These are phyloP conservation scores for Hippocampus zosterae DNA, from an alignment of 2,113 vertebrate species.

Conservation along the genomic window DNA sequence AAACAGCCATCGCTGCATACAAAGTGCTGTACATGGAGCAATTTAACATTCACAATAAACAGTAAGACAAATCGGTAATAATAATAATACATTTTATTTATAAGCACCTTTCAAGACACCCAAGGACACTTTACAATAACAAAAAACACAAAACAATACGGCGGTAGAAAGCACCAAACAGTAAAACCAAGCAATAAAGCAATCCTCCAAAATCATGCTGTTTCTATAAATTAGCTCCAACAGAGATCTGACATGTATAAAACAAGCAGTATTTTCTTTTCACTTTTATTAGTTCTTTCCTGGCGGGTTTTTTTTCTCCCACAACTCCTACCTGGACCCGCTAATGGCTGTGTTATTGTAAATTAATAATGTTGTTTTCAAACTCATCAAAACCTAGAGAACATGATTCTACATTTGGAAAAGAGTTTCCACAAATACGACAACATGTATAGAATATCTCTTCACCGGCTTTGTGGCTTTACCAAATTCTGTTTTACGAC, in stretches of 20 bases:
- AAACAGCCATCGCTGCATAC: too few species aligned
- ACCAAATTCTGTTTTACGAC: not conserved
- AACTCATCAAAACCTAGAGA: conserved; percentile 1
- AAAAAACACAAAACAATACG: too few species aligned
- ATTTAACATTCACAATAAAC: too few species aligned
- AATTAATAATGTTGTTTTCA: conserved; percentile 11
- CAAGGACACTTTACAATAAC: too few species aligned
- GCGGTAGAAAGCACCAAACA: too few species aligned
- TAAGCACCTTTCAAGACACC: too few species aligned
- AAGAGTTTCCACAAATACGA: not conserved
- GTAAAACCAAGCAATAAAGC: too few species aligned
- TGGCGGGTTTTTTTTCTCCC: not conserved
- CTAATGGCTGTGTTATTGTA: not conserved
- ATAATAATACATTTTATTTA: too few species aligned
- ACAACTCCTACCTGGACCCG: not conserved
- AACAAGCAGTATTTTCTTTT: not conserved
- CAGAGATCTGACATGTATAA: not conserved
- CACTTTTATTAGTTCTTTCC: not conserved
- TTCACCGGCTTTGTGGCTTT: not conserved
- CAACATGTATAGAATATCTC: not conserved
- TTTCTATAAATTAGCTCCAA: not conserved
- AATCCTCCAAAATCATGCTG: not conserved
- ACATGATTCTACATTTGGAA: conserved; percentile 1
- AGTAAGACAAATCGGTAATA: too few species aligned
- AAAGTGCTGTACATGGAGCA: too few species aligned